These are phyloP conservation scores for Coremacera marginata DNA, from an alignment of 2,888 invertebrate genomes.

Conservation along the genomic window DNA sequence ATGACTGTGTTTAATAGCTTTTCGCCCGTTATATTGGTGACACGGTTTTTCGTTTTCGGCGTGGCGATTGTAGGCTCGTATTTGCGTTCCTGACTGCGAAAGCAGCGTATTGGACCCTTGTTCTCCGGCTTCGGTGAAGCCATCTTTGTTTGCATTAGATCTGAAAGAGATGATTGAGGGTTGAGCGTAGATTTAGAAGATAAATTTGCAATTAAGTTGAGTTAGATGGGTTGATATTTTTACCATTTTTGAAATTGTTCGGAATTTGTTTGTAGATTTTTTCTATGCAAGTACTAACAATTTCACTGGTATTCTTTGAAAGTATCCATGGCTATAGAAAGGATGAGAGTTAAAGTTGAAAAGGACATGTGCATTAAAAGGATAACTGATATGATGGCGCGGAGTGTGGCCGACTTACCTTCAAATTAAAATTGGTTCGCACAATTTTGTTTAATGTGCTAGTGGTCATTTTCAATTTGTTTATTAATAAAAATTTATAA, in stretches of 20 bases:
- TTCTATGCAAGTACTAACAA: conserved; percentile 53
- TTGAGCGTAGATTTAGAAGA: too few species aligned
- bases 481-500: conserved; percentile 5
- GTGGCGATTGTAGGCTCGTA: neutral
- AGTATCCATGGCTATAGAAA: conserved; percentile 53
- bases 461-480: conserved; percentile 49
- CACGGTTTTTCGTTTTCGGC: neutral
- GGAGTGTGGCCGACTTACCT: conserved; percentile 45
- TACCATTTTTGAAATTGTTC: conserved; percentile 50
- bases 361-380: neutral
- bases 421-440: conserved; percentile 51
- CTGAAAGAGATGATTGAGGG: conserved; percentile 28
- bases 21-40: neutral
- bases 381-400: neutral
- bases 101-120: conserved; percentile 46
- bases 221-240: neutral
- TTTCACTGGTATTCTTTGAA: conserved; percentile 52
- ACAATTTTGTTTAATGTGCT: conserved; percentile 53
- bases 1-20: conserved; percentile 16
- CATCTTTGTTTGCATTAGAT: conserved; percentile 34
- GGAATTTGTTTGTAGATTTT: conserved; percentile 53
- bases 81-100: conserved; percentile 34
- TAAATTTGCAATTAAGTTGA: neutral
- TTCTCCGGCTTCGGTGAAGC: conserved; percentile 44
- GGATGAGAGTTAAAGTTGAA: neutral